Evolutionary conservation across 2,113 vertebrate species (phyloP).

Genomic region (Plestiodon gilberti): DNA sequence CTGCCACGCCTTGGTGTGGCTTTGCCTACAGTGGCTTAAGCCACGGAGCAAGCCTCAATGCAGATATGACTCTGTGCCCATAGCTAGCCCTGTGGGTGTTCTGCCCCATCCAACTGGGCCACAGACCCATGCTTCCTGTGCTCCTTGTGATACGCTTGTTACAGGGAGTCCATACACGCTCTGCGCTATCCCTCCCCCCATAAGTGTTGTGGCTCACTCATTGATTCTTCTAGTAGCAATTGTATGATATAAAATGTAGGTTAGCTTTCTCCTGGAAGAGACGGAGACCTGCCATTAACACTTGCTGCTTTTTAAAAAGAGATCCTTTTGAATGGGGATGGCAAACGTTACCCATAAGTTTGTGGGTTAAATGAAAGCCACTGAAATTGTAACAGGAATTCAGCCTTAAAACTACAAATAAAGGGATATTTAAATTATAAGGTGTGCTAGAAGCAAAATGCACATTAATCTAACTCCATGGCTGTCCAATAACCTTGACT

Average conservation of each 20-base stretch:
- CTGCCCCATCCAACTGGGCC: not conserved
- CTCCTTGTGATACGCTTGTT: not conserved
- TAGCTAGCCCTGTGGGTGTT: too few relatives aligned
- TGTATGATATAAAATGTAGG: rapidly evolving
- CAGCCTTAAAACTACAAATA: not conserved
- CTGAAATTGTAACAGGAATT: too few relatives aligned
- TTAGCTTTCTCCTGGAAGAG: not conserved
- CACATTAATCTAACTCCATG: conserved; percentile 9
- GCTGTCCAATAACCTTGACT: conserved; percentile 20
- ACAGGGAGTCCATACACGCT: not conserved
- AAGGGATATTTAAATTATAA: not conserved
- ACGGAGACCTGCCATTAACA: not conserved
- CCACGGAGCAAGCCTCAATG: not conserved
- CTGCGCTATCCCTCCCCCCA: not conserved
- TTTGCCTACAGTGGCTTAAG: too few relatives aligned
- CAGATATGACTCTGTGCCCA: too few relatives aligned
- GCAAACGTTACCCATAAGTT: too few relatives aligned
- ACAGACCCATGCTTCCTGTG: not conserved
- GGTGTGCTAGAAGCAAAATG: not conserved
- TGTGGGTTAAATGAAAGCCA: not conserved
- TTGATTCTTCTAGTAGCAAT: too few relatives aligned
- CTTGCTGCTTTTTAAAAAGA: rapidly evolving
- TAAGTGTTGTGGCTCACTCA: not conserved
- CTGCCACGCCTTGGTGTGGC: too few relatives aligned
- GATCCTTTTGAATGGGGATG: not conserved